A percentile compares a stretch with the other conserved stretches of the same genome.
These are phyloP conservation scores for Agrochola litura DNA, from an alignment of 2,888 invertebrate genomes.

Conservation along the genomic window DNA sequence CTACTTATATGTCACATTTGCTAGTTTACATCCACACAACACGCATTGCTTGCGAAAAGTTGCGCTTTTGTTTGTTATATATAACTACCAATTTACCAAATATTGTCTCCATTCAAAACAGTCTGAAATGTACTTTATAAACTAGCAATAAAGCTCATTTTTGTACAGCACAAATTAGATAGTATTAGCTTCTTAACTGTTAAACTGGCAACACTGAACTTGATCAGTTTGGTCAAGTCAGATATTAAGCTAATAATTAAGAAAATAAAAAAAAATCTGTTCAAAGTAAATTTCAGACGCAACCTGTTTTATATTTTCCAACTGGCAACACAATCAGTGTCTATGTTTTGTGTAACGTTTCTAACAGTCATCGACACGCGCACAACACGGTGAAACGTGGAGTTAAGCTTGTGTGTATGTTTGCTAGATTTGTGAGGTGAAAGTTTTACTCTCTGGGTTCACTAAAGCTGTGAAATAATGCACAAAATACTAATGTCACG, in stretches of 20 bases:
- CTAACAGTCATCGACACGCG: conserved; percentile 70
- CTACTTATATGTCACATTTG: conserved; percentile 51
- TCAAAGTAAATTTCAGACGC: conserved; percentile 64
- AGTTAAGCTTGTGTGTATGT: conserved; percentile 77
- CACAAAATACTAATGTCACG: conserved; percentile 52
- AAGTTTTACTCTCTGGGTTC: conserved; percentile 35
- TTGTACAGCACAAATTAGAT: not conserved
- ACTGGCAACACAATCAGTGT: conserved; percentile 45
- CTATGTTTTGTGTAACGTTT: conserved; percentile 51
- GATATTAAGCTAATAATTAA: not conserved
- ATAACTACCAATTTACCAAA: conserved; percentile 48
- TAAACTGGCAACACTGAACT: conserved; percentile 18
- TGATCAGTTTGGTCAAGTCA: not conserved
- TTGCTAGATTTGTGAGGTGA: conserved; percentile 68
- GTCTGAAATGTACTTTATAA: conserved; percentile 63
- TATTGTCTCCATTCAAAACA: conserved; percentile 39
- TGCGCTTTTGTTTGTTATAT: conserved; percentile 60
- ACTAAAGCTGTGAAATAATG: conserved; percentile 30
- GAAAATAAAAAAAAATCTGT: not conserved
- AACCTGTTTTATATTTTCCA: conserved; percentile 46
- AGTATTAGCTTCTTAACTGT: not conserved
- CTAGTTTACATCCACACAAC: conserved; percentile 77
- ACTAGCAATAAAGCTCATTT: conserved; percentile 4
- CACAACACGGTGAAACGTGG: conserved; percentile 67
- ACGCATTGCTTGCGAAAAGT: conserved; percentile 59